Evolutionary conservation across 2,888 invertebrate species (phyloP).

Genomic region (Taenaris catops): DNA sequence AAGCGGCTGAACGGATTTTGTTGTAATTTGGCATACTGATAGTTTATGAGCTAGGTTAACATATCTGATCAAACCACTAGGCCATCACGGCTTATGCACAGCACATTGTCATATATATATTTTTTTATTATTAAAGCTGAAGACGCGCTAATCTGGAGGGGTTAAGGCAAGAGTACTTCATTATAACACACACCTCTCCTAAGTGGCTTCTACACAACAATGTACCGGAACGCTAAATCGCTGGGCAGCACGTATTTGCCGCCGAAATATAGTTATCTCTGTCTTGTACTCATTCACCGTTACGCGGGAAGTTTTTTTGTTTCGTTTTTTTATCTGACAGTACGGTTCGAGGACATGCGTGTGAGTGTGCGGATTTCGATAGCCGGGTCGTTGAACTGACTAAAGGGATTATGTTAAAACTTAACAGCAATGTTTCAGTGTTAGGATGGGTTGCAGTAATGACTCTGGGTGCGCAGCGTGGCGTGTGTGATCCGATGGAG

Average conservation of each 20-base stretch:
- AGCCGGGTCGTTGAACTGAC: conserved; percentile 71
- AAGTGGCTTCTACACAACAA: too few species aligned
- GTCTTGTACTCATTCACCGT: conserved; percentile 69
- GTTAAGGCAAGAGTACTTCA: too few species aligned
- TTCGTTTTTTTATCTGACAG: conserved; percentile 66
- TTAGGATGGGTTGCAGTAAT: conserved; percentile 46
- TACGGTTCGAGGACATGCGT: conserved; percentile 54
- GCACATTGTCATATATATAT: background rate
- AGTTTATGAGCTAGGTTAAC: too few species aligned
- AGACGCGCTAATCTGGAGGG: too few species aligned
- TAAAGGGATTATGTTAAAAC: conserved; percentile 69
- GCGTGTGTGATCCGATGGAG: conserved; percentile 51
- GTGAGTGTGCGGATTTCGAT: conserved; percentile 78
- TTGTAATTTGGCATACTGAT: too few species aligned
- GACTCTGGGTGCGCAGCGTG: conserved; percentile 39
- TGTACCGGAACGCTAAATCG: too few species aligned
- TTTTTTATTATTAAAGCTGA: too few species aligned
- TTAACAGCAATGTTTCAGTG: conserved; percentile 55
- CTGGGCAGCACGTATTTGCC: too few species aligned
- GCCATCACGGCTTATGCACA: too few species aligned
- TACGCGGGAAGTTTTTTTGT: conserved; percentile 58
- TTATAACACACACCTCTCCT: too few species aligned
- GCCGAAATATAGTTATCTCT: conserved; percentile 77
- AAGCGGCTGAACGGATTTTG: too few species aligned
- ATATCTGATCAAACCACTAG: too few species aligned